phyloP scores from a whole-genome alignment of 2,113 vertebrate species.

The Conger conger region DNA sequence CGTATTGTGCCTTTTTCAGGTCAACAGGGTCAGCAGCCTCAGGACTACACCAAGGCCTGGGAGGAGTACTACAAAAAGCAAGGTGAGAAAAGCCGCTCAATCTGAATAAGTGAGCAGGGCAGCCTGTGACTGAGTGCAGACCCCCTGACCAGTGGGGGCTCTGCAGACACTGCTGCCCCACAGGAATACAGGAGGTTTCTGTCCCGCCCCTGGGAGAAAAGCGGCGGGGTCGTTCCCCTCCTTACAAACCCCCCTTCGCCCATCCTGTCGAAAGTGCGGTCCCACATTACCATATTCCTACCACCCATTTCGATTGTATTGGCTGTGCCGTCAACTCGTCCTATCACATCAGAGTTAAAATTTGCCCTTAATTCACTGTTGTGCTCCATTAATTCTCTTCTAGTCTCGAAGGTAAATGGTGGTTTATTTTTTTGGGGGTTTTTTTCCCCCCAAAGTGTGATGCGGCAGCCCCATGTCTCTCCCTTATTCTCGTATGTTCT shows the following conservation, averaged over 20 bases:
- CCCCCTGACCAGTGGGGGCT: conserved; percentile 55
- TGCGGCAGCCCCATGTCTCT: background rate
- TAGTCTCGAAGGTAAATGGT: too few species aligned
- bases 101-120: conserved; percentile 37
- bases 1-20: conserved; percentile 54
- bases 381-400: too few species aligned
- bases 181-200: conserved; percentile 69
- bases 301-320: background rate
- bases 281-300: background rate
- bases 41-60: conserved; percentile 80
- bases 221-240: conserved; percentile 73
- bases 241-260: conserved; percentile 46
- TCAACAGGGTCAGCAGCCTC: conserved; percentile 76
- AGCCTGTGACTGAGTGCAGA: conserved; percentile 41
- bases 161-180: conserved; percentile 59
- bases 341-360: background rate
- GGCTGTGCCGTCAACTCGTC: background rate
- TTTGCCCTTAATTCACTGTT: too few species aligned
- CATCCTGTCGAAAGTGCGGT: background rate
- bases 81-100: conserved; percentile 49
- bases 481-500: too few species aligned
- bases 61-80: conserved; percentile 82
- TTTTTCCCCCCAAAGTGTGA: too few species aligned
- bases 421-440: background rate
- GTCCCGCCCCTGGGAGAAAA: conserved; percentile 55